These are phyloP conservation scores for Pseudomyrmex concolor DNA, from an alignment of 1,140 invertebrate genomes.

Conservation along the genomic window DNA sequence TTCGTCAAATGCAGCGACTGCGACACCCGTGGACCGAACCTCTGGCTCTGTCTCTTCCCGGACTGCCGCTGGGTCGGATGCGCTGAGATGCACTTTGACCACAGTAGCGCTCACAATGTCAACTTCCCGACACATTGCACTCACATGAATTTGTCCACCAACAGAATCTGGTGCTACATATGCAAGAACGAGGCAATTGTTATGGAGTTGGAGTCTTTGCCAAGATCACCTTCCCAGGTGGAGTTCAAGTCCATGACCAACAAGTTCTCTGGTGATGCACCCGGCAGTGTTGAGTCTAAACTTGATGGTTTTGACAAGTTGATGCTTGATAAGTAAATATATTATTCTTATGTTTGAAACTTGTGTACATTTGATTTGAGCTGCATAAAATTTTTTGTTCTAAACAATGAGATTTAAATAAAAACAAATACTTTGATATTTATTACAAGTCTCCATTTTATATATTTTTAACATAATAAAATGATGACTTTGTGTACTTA, in stretches of 20 bases:
- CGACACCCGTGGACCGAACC: conserved; percentile 87
- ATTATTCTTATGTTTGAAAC: not conserved
- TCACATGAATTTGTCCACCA: conserved; percentile 93
- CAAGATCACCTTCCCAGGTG: conserved; percentile 80
- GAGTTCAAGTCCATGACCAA: conserved; percentile 75
- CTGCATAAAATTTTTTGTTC: conserved; percentile 1
- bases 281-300: conserved; percentile 76
- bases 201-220: conserved; percentile 75
- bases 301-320: conserved; percentile 73
- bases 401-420: not conserved
- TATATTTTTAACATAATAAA: too few species aligned
- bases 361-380: not conserved
- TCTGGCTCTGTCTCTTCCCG: conserved; percentile 93
- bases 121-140: conserved; percentile 90
- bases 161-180: conserved; percentile 93
- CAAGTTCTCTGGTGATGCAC: conserved; percentile 76
- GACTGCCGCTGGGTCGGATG: conserved; percentile 93
- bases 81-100: conserved; percentile 91
- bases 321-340: conserved; percentile 69
- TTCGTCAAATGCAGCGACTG: conserved; percentile 81
- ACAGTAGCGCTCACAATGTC: conserved; percentile 91
- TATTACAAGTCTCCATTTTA: too few species aligned
- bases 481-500: too few species aligned
- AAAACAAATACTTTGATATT: too few species aligned
- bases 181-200: conserved; percentile 91